Base-by-base conservation (phyloP, 1,140 invertebrate species). In the Stenopsyche tienmushanensis region DNA sequence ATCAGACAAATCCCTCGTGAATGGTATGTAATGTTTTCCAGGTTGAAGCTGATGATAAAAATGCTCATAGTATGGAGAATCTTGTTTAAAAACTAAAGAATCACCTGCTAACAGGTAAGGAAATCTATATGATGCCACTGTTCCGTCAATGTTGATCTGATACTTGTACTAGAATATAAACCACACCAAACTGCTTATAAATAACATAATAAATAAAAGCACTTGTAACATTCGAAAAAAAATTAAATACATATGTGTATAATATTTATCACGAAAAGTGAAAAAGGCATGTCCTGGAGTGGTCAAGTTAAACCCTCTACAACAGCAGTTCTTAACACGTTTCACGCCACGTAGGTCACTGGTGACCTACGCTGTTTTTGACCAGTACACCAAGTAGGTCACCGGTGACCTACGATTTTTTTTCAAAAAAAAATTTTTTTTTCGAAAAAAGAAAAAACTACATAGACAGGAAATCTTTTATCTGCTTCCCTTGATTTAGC, bases 81-180 rank as follows among this genome's bases (percentile, higher is more conserved):
- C 86, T 78, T 96, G 94, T 81, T 98, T 99, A 1, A 98, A 82
- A 9, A 98, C 88, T 41, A 96, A 77, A 18, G 91, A 88, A 74
- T 90, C 89, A 8, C 96, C 94, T 60, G 85, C 90, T 57, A 98
- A 76, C 10, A 98, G 82, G 78, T 96, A 98, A 1, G 96, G 96
- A 62, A 97, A 86, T 71, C 96, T 83, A 80, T 98, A 99, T 0
- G 96, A 92, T 44, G 96, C 96, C 18, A 99, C 96, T 62, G 94
- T 95, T 17, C 96, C 96, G 85, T 99, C 96, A 49, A 98, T 86
- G 75, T 90, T 95, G 18, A 99, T 76, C 80, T 96, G 93, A 80
- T 97, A 98, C 82, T 97, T 98, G 73, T 94, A 95, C 94, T 98
- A 80, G 71, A n/a, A n/a, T n/a, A n/a, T n/a, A n/a, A n/a, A n/a